Evolutionary conservation across 1,140 invertebrate genomes (phyloP).

Genomic region (Globodera rostochiensis): DNA sequence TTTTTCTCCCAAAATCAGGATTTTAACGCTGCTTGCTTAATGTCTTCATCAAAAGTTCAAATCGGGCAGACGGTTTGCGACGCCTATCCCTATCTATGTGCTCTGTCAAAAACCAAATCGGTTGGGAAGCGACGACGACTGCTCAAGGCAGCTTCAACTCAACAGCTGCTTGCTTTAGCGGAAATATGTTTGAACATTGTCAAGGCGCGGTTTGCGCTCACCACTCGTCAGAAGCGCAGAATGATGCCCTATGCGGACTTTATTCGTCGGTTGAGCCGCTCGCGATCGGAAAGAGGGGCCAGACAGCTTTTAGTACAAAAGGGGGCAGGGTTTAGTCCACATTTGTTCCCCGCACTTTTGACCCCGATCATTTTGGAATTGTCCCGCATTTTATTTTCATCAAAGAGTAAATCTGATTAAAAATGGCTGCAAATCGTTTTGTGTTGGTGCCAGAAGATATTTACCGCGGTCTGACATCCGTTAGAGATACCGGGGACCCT

Average conservation of each 20-base stretch:
- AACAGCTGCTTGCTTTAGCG: constrained; percentile 12
- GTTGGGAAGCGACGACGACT: background rate
- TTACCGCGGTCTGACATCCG: constrained; percentile 9
- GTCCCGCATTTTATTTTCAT: constrained; percentile 5
- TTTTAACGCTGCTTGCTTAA: background rate
- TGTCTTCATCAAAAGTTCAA: background rate
- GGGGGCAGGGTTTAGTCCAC: background rate
- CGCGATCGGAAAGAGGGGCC: background rate
- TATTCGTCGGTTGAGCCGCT: background rate
- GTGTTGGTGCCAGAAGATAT: constrained; percentile 30
- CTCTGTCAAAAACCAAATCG: constrained; percentile 3
- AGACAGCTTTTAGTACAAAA: constrained; percentile 25
- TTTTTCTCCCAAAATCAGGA: background rate
- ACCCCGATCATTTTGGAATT: constrained; percentile 21
- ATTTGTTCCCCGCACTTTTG: constrained; percentile 26
- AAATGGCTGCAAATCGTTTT: constrained; percentile 21
- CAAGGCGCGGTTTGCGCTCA: background rate
- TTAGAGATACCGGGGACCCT: background rate
- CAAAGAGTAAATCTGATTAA: background rate
- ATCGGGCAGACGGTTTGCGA: background rate
- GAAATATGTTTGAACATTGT: constrained; percentile 31
- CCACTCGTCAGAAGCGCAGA: background rate
- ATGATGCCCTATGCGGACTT: constrained; percentile 20
- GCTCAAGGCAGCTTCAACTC: background rate
- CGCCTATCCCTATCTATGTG: constrained; percentile 10